These are phyloP conservation scores for Cotesia chilonis DNA, from an alignment of 1,140 invertebrate genomes.

Conservation along the genomic window DNA sequence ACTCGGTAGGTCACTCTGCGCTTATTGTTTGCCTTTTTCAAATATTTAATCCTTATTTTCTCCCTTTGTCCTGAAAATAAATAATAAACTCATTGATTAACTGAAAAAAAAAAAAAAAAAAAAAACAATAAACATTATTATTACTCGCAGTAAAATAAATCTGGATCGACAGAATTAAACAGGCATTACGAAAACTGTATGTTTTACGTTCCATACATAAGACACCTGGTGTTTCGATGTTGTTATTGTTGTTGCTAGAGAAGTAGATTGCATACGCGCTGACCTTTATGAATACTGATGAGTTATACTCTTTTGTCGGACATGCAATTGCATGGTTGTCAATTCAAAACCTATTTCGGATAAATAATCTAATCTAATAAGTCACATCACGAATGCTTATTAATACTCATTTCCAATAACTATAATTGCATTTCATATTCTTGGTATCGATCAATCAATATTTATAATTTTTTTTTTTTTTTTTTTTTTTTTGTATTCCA, in stretches of 20 bases:
- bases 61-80: too few species aligned
- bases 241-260: constrained; percentile 23
- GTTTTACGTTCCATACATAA: too few species aligned
- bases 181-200: too few species aligned
- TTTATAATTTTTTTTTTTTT: neutral
- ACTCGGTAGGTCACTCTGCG: too few species aligned
- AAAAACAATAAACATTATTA: too few species aligned
- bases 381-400: constrained; percentile 20
- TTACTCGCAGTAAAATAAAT: too few species aligned
- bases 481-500: too few species aligned
- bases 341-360: constrained; percentile 6
- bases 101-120: too few species aligned
- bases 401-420: neutral
- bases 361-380: constrained; percentile 40
- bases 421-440: neutral
- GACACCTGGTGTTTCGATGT: too few species aligned
- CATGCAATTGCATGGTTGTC: constrained; percentile 52
- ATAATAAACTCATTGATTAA: too few species aligned
- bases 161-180: too few species aligned
- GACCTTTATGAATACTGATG: constrained; percentile 63
- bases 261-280: constrained; percentile 27
- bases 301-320: constrained; percentile 37
- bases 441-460: neutral
- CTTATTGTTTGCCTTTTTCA: neutral
- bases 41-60: too few species aligned